Evolutionary conservation across 2,888 invertebrate genomes (phyloP), one percentile per base, ranked within the genome.

Genomic region (Eumerus sabulonum): DNA sequence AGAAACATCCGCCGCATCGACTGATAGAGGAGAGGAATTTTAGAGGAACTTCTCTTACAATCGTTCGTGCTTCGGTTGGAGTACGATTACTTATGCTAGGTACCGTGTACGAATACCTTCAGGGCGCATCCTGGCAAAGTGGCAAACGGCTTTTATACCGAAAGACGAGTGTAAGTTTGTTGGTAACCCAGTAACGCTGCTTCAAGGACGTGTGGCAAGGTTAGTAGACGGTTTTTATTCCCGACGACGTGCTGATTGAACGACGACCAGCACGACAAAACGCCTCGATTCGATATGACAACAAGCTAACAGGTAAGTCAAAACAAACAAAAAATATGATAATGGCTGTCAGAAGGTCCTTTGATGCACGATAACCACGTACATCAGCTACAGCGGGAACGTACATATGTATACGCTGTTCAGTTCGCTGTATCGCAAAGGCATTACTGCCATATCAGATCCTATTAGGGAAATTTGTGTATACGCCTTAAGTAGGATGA

Each of bases 21-120:
- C 67, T 77, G 72, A 77, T 67, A 67, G 67, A 72, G 62, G 57
- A 62, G 66, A 72, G 72, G n/a, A n/a, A 77, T 77, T 72, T 72
- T 62, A 57, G 51, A 72, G 7, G 27, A 72, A 67, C 67, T 77
- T 67, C 57, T 57, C 51, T 72, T 48, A 66, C 57, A 45, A 57
- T 72, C 50, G 42, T 66, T 7, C 56, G 42, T 38, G 17, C 38
- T 51, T 35, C 42, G 40, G 40, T 9, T n/a, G 40, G 2, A 7
- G 51, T 40, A 35, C 62, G 66, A 76, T 76, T 76, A 76, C 71
- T 66, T 62, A 76, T 76, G 56, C 72, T 51, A 53, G 40, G 40
- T 57, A 64, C 72, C n/a, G 72, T 72, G 71, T 77, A 57, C 53
- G 72, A 72, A 60, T 51, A 57, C 77, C 72, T 77, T 56, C 40